Conservation (phyloP, 2,113 vertebrate species). For the Macroglossus sobrinus region DNA sequence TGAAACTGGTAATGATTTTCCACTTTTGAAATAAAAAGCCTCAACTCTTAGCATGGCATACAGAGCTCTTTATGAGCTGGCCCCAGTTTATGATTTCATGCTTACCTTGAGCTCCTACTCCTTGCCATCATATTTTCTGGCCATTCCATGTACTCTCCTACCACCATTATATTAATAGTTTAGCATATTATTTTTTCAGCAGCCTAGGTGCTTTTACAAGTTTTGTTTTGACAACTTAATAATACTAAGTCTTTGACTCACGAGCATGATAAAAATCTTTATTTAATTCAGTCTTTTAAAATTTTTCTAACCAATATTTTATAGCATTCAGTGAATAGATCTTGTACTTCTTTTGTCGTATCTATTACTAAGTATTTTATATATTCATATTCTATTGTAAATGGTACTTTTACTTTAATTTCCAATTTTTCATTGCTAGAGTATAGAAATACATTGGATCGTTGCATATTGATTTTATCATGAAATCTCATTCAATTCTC, state of each 20-base stretch:
- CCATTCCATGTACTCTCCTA: neutral
- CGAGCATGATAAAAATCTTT: neutral
- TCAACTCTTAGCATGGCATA: neutral
- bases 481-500: neutral
- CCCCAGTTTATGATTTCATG: neutral
- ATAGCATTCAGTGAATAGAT: neutral
- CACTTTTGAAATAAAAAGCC: neutral
- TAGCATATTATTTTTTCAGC: neutral
- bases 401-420: neutral
- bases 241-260: neutral
- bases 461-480: neutral
- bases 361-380: conserved; percentile 4
- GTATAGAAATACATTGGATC: neutral
- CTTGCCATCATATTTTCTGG: neutral
- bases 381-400: neutral
- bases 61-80: neutral
- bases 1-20: neutral
- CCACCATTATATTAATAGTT: neutral
- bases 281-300: neutral
- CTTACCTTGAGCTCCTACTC: neutral
- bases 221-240: neutral
- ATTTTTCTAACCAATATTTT: neutral
- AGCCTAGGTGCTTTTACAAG: neutral
- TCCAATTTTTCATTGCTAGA: neutral
- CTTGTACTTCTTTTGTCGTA: neutral